Percentiles rank a stretch among this genome's conserved stretches.
These are phyloP conservation scores for Pinna nobilis DNA, from an alignment of 1,140 invertebrate genomes.

Conservation along the genomic window DNA sequence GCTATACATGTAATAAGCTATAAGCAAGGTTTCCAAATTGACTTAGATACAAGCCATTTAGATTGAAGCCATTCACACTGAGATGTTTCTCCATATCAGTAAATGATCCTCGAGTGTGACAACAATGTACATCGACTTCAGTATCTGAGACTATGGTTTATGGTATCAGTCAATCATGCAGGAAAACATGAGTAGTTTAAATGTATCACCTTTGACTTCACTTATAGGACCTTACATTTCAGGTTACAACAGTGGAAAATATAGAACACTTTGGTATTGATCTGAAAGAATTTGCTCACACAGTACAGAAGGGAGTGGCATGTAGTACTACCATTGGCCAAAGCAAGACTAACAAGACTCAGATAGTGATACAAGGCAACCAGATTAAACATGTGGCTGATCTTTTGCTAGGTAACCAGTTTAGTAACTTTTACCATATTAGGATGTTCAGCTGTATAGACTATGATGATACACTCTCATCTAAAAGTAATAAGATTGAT, in stretches of 20 bases:
- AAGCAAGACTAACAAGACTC: constrained; percentile 81
- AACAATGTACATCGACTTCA: too few species aligned
- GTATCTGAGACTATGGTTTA: not conserved
- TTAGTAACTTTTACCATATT: not conserved
- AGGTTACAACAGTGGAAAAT: constrained; percentile 92
- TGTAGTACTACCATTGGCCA: constrained; percentile 89
- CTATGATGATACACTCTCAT: too few species aligned
- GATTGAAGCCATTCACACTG: too few species aligned
- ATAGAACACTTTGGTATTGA: constrained; percentile 90
- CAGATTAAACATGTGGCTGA: constrained; percentile 87
- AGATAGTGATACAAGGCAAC: constrained; percentile 93
- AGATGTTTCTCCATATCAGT: too few species aligned
- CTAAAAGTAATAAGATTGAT: too few species aligned
- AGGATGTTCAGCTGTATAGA: not conserved
- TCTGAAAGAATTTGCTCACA: constrained; percentile 85
- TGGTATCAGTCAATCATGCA: not conserved
- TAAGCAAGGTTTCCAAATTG: too few species aligned
- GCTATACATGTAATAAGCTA: too few species aligned
- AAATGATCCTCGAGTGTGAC: too few species aligned
- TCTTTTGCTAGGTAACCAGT: constrained; percentile 80
- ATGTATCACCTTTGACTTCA: not conserved
- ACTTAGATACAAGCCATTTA: too few species aligned
- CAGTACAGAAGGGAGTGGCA: constrained; percentile 88
- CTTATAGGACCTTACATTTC: constrained; percentile 41
- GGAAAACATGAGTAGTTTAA: not conserved